Evolutionary conservation across 1,140 invertebrate genomes (phyloP).

Genomic region (Pogonomyrmex barbatus): DNA sequence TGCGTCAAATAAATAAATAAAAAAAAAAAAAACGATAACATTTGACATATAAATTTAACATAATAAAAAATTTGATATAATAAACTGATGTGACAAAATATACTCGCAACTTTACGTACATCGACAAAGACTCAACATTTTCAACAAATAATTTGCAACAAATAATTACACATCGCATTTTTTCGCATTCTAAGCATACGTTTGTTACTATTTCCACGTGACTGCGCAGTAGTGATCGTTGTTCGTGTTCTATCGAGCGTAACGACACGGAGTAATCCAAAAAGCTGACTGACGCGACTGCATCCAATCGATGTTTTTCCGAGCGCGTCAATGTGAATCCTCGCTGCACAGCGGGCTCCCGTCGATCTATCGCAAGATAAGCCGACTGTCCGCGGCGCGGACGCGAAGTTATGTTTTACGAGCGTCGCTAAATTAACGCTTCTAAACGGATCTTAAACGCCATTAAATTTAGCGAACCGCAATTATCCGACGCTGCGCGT

Average conservation of each 20-base stretch:
- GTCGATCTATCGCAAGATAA: slow-evolving; percentile 24
- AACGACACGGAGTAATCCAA: background rate
- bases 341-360: background rate
- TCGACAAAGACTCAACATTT: too few relatives aligned
- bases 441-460: background rate
- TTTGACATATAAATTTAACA: too few relatives aligned
- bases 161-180: background rate
- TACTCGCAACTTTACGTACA: too few relatives aligned
- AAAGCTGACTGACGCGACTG: background rate
- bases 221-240: background rate
- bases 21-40: too few relatives aligned
- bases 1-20: too few relatives aligned
- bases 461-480: slow-evolving; percentile 6
- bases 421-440: slow-evolving; percentile 25
- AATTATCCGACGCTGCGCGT: background rate
- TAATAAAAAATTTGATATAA: too few relatives aligned
- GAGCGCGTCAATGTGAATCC: background rate
- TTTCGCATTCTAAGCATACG: background rate
- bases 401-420: slow-evolving; percentile 26
- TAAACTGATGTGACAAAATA: too few relatives aligned
- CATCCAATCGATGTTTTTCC: background rate
- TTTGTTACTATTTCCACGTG: background rate
- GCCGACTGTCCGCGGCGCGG: background rate
- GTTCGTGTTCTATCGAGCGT: background rate
- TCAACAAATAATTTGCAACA: background rate